A percentile compares a stretch with the other conserved stretches of the same genome.
Conservation (phyloP, 2,113 vertebrate species). For the Benitochromis conjunctus region DNA sequence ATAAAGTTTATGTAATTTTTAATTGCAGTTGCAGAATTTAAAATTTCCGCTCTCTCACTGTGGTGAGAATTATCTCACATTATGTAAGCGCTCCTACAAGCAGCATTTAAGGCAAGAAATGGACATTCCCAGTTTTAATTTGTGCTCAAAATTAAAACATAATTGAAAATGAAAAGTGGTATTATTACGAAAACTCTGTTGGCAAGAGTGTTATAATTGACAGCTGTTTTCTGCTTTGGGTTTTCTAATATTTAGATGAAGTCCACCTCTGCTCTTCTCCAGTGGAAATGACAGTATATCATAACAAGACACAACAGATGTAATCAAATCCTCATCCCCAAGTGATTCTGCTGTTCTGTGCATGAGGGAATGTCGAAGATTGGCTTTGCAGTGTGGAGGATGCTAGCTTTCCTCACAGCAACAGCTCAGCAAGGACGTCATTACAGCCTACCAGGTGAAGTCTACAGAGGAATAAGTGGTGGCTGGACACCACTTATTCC, state of each 20-base stretch:
- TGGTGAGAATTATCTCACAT: neutral
- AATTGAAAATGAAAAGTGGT: neutral
- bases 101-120: neutral
- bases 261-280: neutral
- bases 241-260: neutral
- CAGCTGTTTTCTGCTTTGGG: neutral
- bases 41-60: neutral
- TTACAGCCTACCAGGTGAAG: conserved; percentile 78
- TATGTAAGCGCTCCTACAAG: neutral
- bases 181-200: neutral
- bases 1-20: neutral
- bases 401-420: conserved; percentile 78
- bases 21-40: neutral
- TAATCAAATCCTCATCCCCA: neutral
- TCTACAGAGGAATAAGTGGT: conserved; percentile 72
- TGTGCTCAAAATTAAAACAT: neutral
- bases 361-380: conserved; percentile 74
- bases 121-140: neutral
- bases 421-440: conserved; percentile 78
- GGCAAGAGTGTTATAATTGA: neutral
- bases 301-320: neutral
- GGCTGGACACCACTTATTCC: conserved; percentile 61
- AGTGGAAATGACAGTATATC: neutral
- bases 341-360: neutral
- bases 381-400: conserved; percentile 85